Percentiles rank a stretch among this genome's conserved stretches.
Evolutionary conservation across 2,888 invertebrate species (phyloP).

Genomic region (Empis livida): DNA sequence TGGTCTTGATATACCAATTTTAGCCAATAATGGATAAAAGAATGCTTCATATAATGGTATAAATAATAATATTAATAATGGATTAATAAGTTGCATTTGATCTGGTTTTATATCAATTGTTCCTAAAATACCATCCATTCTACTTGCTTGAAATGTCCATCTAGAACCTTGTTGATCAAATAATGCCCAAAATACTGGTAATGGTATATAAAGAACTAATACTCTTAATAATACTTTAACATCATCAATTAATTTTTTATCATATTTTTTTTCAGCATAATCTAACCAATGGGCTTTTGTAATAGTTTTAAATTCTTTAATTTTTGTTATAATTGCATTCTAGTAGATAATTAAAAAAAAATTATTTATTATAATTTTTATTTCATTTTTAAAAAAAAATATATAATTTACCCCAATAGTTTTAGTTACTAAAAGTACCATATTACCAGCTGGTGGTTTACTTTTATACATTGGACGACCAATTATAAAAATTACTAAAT

Average conservation of each 20-base stretch:
- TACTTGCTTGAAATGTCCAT: conserved; percentile 85
- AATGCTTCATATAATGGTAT: conserved; percentile 73
- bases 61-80: conserved; percentile 66
- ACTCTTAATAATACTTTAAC: conserved; percentile 66
- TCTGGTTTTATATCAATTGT: conserved; percentile 72
- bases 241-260: conserved; percentile 54
- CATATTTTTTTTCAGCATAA: conserved; percentile 62
- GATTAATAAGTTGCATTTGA: conserved; percentile 90
- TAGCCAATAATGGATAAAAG: conserved; percentile 66
- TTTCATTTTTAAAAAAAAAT: no score
- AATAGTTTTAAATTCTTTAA: conserved; percentile 32
- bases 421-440: conserved; percentile 49
- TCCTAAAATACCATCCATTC: conserved; percentile 73
- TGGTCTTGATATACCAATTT: conserved; percentile 56
- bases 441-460: conserved; percentile 54
- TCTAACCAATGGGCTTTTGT: conserved; percentile 76
- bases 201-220: conserved; percentile 65
- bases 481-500: conserved; percentile 55
- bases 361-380: background rate
- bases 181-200: conserved; percentile 89
- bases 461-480: conserved; percentile 52
- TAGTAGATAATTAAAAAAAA: conserved; percentile 17
- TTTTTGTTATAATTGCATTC: conserved; percentile 39
- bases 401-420: conserved; percentile 47
- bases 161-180: conserved; percentile 88